Base-by-base conservation (phyloP, 1,140 invertebrate genomes). In the Bilobella aurantiaca region DNA sequence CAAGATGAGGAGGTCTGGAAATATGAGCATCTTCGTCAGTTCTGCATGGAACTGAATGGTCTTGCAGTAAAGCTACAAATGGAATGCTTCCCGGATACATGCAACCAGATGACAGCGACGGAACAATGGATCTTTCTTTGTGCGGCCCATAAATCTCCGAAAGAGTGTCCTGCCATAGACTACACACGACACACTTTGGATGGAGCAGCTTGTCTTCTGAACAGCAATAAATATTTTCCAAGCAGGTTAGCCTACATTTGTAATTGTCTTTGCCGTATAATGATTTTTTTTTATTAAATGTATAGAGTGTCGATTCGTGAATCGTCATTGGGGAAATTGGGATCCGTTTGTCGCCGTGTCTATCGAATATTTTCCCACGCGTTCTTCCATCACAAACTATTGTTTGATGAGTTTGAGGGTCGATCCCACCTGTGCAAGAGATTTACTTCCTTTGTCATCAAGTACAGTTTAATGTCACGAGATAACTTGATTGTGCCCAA, bases 71-170 rank as follows among this genome's bases (percentile, higher is more conserved):
- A 86, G 73, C 79, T 96, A 59, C 89, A 98, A 81, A 85, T 85
- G 72, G 95, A 99, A 79, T 99, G 97, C 79, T 89, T 93, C 74
- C 94, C 96, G 25, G 89, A 94, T 70, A 93, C 87, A 1, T 99
- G 97, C 77, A 94, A 89, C 49, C 96, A 99, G 80, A 99, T 99
- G 97, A 99, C 96, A 49, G 97, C 97, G 2, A 99, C 96, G 21
- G 96, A 99, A 80, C 96, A 99, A 75, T 99, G 96, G 96, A 99
- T 99, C 77, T 99, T 99, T 79, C 81, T 99, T 34, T 99, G 97
- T 84, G 97, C 97, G 65, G 96, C 96, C 57, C 97, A 99, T 77
- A 99, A 99, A 84, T 98, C 96, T 68, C 97, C 97, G 27, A 99
- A 99, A 80, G 96, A 99, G 85, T 99, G 97, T 80, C 93, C 96